Base-by-base conservation (phyloP, 2,113 vertebrate genomes). In the Setophaga petechia region DNA sequence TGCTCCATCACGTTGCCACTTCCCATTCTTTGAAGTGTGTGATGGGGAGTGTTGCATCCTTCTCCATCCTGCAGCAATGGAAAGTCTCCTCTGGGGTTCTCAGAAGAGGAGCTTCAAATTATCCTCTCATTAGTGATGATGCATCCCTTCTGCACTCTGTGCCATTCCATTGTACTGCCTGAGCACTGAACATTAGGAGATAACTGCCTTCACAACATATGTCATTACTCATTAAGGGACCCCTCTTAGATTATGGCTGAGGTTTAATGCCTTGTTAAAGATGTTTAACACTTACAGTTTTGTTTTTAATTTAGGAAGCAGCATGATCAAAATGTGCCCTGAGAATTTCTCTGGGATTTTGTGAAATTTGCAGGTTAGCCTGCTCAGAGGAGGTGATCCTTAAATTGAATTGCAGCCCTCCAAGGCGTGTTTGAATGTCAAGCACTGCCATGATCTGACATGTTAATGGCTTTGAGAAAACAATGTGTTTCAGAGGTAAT, bases 221-320 rank as follows among this genome's bases (percentile, higher is more conserved):
- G 99, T 98, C 99, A 99, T 98, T 97, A 99, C 99, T 99, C 98
- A 98, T 99, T 99, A 99, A 98, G 98, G 98, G 98, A 98, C 98
- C 98, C 94, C 95, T 98, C 98, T 93, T 93, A 98, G 96, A 98
- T 99, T 99, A 99, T 98, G 98, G 98, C 98, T 98, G 98, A 97
- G 98, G 98, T 98, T 99, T 99, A 99, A 99, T 99, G 99, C 98
- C 98, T 99, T 98, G 98, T 99, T 99, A 99, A 99, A 99, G 98
- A 99, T 98, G 98, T 98, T 99, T 99, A 99, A 99, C 99, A 98
- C 98, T 99, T 99, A 98, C 95, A 98, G 98, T 99, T 99, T 99
- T 98, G 98, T 97, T 98, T 98, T 98, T 98, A 98, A 98, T 98
- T 98, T 98, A 97, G 96, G 97, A 98, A 98, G 95, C 97, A 97